These are phyloP conservation scores for Pelvicachromis taeniatus DNA, from an alignment of 2,113 vertebrate species.

Conservation along the genomic window DNA sequence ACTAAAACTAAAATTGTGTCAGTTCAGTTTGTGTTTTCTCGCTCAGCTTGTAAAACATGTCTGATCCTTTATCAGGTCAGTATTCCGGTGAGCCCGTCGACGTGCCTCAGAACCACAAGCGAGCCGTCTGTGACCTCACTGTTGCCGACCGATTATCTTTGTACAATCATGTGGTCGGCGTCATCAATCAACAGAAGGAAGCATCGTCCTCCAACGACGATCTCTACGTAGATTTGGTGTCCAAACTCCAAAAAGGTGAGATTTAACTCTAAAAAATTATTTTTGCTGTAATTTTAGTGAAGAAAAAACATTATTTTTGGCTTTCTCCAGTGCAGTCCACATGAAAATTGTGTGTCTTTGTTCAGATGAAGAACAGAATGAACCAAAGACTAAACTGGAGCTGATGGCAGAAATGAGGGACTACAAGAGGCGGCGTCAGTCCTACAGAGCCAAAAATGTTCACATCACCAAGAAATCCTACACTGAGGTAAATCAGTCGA, in stretches of 20 bases:
- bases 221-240: constrained; percentile 93
- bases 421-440: constrained; percentile 94
- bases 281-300: neutral
- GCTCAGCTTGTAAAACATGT: constrained; percentile 9
- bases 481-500: constrained; percentile 77
- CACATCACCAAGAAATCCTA: constrained; percentile 99
- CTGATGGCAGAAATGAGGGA: constrained; percentile 97
- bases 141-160: constrained; percentile 90
- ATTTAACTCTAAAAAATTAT: too few species aligned
- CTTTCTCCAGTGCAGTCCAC: neutral
- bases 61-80: constrained; percentile 73
- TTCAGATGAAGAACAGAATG: constrained; percentile 83
- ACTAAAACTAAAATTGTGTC: accelerated
- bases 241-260: constrained; percentile 89
- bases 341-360: neutral
- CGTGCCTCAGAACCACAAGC: constrained; percentile 91
- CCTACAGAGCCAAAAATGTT: constrained; percentile 96
- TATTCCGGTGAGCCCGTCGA: constrained; percentile 80
- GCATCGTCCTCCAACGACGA: constrained; percentile 76
- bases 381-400: constrained; percentile 94
- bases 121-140: constrained; percentile 88
- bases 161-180: constrained; percentile 82
- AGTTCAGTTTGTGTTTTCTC: neutral
- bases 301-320: accelerated
- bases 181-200: constrained; percentile 77